Base-by-base conservation (phyloP, 2,797 vertebrate species). In the Sebastiscus tertius region DNA sequence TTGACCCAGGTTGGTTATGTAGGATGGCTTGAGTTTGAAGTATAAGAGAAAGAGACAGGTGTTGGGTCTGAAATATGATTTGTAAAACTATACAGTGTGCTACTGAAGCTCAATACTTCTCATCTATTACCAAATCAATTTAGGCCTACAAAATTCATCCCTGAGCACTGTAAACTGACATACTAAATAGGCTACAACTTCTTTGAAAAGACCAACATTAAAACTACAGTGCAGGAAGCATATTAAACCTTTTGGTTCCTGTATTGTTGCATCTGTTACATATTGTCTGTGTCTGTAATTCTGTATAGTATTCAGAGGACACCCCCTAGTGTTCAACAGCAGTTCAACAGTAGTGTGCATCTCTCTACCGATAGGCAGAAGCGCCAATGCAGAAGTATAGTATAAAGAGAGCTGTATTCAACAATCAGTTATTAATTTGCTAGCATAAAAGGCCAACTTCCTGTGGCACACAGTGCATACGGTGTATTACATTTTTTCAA, bases 401-500 rank as follows among this genome's bases (percentile, higher is more conserved):
- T 46, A 46, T 18, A 18, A 18, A 0, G 16, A 46, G 42, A 46
- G 42, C 42, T 18, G 16, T 18, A 46, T 46, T 46, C 42, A 46
- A 8, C 42, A 46, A 46, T 46, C 6, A 46, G 6, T 46, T 46
- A 46, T 16, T 2, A 18, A 18, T 46, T 0, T 46, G 42, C 16
- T 18, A 46, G 42, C 42, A 46, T 46, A 18, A 46, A 46, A 46
- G 7, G 42, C 1, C 42, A 46, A 46, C 42, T 46, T 46, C 42
- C 42, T 16, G 42, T 46, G 42, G 42, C 42, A 46, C 16, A 46
- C 14, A 0, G 42, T 46, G 42, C 16, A 46, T 3, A 46, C 0
- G 6, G 42, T 46, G 42, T 18, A 3, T 46, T 16, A 0, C 0
- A 6, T 16, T 42, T 18, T 46, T 46, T 46, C 42, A 46, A 46